Evolutionary conservation across 2,888 invertebrate genomes (phyloP).

Genomic region (Campopleginae sp.): DNA sequence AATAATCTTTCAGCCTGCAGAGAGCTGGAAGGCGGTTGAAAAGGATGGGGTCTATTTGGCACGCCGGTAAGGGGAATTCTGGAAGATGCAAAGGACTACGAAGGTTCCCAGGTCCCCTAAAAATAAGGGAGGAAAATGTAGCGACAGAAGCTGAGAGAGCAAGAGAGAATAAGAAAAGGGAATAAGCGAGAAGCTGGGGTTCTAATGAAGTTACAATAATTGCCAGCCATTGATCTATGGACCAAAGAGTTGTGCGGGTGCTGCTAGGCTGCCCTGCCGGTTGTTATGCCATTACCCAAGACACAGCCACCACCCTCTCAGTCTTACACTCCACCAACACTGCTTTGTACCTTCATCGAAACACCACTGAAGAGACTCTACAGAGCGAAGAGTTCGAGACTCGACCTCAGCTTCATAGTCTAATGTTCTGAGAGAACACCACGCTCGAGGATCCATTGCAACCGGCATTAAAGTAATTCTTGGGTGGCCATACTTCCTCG

Average conservation of each 20-base stretch:
- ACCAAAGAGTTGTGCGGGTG: conserved; percentile 80
- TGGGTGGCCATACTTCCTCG: conserved; percentile 70
- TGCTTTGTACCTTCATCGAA: conserved; percentile 5
- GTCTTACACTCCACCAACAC: conserved; percentile 33
- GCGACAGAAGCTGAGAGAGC: conserved; percentile 16
- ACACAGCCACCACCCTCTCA: conserved; percentile 43
- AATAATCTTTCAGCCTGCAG: conserved; percentile 73
- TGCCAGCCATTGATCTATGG: conserved; percentile 84
- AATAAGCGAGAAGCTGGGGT: conserved; percentile 70
- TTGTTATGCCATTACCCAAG: conserved; percentile 72
- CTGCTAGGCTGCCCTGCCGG: conserved; percentile 55
- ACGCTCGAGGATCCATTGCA: conserved; percentile 78
- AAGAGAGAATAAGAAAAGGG: conserved; percentile 30
- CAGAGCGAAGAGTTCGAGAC: conserved; percentile 11
- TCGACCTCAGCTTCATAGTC: conserved; percentile 69
- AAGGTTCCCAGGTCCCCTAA: conserved; percentile 24
- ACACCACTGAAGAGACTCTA: conserved; percentile 40
- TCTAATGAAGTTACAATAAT: conserved; percentile 84
- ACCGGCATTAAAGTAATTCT: conserved; percentile 79
- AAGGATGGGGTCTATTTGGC: conserved; percentile 56
- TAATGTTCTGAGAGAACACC: conserved; percentile 75
- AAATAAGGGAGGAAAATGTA: conserved; percentile 44
- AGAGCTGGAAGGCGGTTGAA: conserved; percentile 69
- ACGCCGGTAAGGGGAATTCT: conserved; percentile 53
- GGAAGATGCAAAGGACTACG: conserved; percentile 36